Conservation (phyloP, 2,113 vertebrate species). For the Empidonax traillii region DNA sequence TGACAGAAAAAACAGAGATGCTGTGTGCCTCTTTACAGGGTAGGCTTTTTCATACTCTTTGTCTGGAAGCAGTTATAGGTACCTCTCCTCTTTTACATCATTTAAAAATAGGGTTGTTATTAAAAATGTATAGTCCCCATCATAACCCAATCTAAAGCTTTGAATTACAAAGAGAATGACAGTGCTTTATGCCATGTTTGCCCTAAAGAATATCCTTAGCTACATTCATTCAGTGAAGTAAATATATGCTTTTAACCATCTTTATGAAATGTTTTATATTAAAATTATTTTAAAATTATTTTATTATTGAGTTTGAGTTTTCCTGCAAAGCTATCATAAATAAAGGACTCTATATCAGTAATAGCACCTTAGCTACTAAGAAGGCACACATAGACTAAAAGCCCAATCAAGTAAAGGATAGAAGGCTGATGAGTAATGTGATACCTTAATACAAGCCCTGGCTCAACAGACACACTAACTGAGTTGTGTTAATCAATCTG, state of each 20-base stretch:
- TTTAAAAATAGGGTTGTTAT: background rate
- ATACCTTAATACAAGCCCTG: background rate
- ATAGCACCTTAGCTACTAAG: background rate
- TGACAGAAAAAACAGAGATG: background rate
- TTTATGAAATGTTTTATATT: background rate
- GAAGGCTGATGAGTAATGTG: background rate
- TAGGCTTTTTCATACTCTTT: background rate
- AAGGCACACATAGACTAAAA: background rate
- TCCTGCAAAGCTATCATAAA: background rate
- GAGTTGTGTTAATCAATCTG: background rate
- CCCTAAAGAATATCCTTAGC: background rate
- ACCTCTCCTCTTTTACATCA: rapidly evolving
- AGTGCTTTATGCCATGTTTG: background rate
- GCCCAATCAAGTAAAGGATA: background rate
- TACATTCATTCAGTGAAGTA: background rate
- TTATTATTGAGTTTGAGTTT: background rate
- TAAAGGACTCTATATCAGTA: background rate
- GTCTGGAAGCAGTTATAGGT: background rate
- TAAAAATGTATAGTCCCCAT: background rate
- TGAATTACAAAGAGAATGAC: background rate
- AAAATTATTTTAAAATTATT: background rate
- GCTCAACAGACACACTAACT: background rate
- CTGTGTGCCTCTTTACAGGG: background rate
- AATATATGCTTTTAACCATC: background rate
- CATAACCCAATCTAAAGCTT: background rate